Conservation (phyloP, 2,797 vertebrate species). For the Pseudochaenichthys georgianus region DNA sequence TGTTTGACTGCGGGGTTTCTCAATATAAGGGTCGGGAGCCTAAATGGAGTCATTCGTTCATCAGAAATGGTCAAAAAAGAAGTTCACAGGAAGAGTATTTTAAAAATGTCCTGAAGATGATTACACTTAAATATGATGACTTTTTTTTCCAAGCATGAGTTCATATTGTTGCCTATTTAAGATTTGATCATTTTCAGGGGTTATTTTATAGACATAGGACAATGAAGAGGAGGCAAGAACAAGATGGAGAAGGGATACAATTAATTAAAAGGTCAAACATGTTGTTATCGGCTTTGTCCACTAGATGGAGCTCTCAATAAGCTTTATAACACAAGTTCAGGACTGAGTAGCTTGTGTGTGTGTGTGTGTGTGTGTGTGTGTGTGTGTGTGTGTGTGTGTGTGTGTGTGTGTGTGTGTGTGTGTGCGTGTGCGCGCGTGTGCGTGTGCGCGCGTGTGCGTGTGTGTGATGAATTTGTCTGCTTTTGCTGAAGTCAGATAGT, state of each 20-base stretch:
- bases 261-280: not conserved
- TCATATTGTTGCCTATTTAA: not conserved
- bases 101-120: no score
- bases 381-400: not conserved
- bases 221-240: no score
- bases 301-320: slow-evolving; percentile 53
- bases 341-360: not conserved
- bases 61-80: not conserved
- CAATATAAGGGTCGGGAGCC: not conserved
- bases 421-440: not conserved
- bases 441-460: not conserved
- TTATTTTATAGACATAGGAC: no score
- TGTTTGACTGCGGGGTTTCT: not conserved
- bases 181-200: no score
- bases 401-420: not conserved
- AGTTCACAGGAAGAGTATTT: no score
- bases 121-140: no score
- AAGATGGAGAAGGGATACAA: no score
- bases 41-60: not conserved
- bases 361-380: slow-evolving; percentile 3
- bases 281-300: slow-evolving; percentile 23
- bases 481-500: slow-evolving; percentile 18
- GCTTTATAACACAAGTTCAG: not conserved
- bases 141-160: not conserved
- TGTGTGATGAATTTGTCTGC: no score